These are phyloP conservation scores for Linyphia triangularis DNA, from an alignment of 2,888 invertebrate genomes.

Conservation along the genomic window DNA sequence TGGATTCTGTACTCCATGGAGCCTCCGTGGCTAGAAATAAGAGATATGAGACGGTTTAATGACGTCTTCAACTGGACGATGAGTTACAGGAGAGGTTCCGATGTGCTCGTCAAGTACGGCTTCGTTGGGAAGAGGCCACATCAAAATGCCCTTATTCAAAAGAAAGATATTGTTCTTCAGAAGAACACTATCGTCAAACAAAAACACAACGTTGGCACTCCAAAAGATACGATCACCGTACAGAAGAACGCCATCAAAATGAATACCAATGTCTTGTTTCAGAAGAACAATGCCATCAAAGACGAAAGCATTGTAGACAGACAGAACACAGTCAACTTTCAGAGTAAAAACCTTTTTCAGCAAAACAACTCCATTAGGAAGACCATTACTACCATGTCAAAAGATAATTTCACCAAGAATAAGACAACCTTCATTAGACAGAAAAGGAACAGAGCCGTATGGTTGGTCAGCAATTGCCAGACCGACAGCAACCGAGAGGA, in stretches of 20 bases:
- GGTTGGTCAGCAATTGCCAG: conserved; percentile 72
- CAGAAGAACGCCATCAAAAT: not conserved
- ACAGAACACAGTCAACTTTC: too few species aligned
- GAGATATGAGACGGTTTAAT: conserved; percentile 63
- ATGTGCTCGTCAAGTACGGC: conserved; percentile 68
- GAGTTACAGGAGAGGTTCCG: conserved; percentile 77
- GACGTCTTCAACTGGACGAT: conserved; percentile 77
- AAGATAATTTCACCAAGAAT: not conserved
- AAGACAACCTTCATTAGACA: not conserved
- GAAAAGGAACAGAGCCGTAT: conserved; percentile 56
- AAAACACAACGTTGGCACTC: too few species aligned
- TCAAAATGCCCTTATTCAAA: not conserved
- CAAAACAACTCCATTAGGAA: too few species aligned
- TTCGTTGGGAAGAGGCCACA: conserved; percentile 33
- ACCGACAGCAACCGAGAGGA: conserved; percentile 71
- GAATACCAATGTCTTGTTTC: too few species aligned
- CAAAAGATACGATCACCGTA: too few species aligned
- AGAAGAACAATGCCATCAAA: too few species aligned
- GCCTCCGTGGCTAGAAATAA: conserved; percentile 71
- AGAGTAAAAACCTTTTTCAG: too few species aligned
- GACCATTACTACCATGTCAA: too few species aligned
- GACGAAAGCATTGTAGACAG: too few species aligned
- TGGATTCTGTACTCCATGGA: conserved; percentile 76
- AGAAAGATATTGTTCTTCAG: not conserved
- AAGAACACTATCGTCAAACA: not conserved